A percentile compares a stretch with the other conserved stretches of the same genome.
These are phyloP conservation scores for Cheilosia pagana DNA, from an alignment of 2,888 invertebrate species.

Conservation along the genomic window DNA sequence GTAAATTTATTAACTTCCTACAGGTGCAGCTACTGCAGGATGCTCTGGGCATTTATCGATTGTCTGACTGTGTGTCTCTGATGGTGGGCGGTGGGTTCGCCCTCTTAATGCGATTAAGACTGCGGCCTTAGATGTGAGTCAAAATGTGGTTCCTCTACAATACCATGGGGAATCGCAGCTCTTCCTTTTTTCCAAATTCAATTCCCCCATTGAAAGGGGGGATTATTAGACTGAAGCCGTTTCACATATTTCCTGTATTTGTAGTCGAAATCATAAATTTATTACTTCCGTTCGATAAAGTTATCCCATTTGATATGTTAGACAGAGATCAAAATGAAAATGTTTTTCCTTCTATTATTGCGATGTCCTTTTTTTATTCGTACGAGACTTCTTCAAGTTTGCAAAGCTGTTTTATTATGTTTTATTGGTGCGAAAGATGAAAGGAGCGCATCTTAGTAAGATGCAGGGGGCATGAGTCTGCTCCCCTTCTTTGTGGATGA, in stretches of 20 bases:
- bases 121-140: slow-evolving; percentile 6
- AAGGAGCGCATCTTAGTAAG: slow-evolving; percentile 23
- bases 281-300: slow-evolving; percentile 69
- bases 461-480: slow-evolving; percentile 24
- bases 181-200: slow-evolving; percentile 11
- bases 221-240: slow-evolving; percentile 3
- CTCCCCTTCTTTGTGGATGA: not conserved
- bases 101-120: slow-evolving; percentile 61
- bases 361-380: slow-evolving; percentile 43
- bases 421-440: slow-evolving; percentile 42
- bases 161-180: slow-evolving; percentile 14
- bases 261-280: slow-evolving; percentile 60
- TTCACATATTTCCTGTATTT: not conserved
- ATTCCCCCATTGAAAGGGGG: slow-evolving; percentile 28
- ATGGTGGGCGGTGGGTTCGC: not conserved
- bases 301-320: slow-evolving; percentile 41
- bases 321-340: slow-evolving; percentile 45
- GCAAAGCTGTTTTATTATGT: slow-evolving; percentile 38
- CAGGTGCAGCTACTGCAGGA: slow-evolving; percentile 47
- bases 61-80: slow-evolving; percentile 17
- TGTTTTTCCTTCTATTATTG: slow-evolving; percentile 33
- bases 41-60: slow-evolving; percentile 44
- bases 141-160: slow-evolving; percentile 9
- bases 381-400: not conserved
- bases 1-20: slow-evolving; percentile 67